phyloP scores from a whole-genome alignment of 2,888 invertebrate species.

The Drosophila formosana region DNA sequence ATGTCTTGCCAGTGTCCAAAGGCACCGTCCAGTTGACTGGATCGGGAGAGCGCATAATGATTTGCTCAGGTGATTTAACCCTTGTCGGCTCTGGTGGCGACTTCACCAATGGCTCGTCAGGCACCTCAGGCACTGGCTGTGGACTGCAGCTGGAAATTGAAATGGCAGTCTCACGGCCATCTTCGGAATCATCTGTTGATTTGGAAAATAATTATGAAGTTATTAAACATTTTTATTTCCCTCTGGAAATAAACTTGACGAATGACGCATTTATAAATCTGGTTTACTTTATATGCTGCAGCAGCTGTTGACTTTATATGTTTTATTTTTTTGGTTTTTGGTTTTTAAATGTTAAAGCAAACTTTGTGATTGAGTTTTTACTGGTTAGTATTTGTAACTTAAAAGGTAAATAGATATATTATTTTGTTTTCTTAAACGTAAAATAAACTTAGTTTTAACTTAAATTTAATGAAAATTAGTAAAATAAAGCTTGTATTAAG shows the following conservation, averaged over 20 bases:
- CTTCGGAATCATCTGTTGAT: slow-evolving; percentile 83
- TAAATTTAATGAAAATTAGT: slow-evolving; percentile 62
- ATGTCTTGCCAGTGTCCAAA: slow-evolving; percentile 96
- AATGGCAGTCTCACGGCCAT: slow-evolving; percentile 82
- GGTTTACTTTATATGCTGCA: slow-evolving; percentile 51
- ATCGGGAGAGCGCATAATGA: slow-evolving; percentile 96
- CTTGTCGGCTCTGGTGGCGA: slow-evolving; percentile 97
- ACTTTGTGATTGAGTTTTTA: slow-evolving; percentile 70
- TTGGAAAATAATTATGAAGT: slow-evolving; percentile 43
- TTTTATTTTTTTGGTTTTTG: slow-evolving; percentile 23
- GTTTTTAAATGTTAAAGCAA: slow-evolving; percentile 56
- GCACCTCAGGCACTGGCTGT: slow-evolving; percentile 81
- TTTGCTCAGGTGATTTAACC: slow-evolving; percentile 96
- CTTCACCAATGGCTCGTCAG: slow-evolving; percentile 91
- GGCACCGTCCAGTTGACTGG: slow-evolving; percentile 98
- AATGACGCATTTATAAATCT: slow-evolving; percentile 49
- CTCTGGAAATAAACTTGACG: slow-evolving; percentile 28
- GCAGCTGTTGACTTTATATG: slow-evolving; percentile 46
- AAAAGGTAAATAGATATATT: slow-evolving; percentile 44
- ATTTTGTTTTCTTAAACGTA: slow-evolving; percentile 38
- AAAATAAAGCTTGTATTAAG: slow-evolving; percentile 67
- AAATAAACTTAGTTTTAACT: slow-evolving; percentile 53
- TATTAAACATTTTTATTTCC: slow-evolving; percentile 23
- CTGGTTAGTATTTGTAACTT: slow-evolving; percentile 72
- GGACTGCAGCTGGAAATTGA: slow-evolving; percentile 84